A percentile compares a stretch with the other conserved stretches of the same genome.
These are phyloP conservation scores for Phyllopteryx taeniolatus DNA, from an alignment of 2,113 vertebrate species.

Conservation along the genomic window DNA sequence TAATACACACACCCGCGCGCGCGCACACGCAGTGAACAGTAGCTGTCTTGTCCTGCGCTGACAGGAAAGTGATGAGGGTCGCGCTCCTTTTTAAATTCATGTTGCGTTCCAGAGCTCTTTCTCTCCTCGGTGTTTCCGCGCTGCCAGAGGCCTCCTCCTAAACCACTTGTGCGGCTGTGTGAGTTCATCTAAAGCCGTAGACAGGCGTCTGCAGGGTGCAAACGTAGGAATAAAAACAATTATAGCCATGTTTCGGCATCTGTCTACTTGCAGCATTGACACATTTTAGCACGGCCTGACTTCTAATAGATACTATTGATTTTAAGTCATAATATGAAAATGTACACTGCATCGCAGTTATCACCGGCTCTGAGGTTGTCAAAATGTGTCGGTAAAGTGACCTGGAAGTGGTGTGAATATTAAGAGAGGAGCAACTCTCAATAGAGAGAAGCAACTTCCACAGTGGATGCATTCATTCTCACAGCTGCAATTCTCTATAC, in stretches of 20 bases:
- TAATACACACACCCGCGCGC: conserved; percentile 9
- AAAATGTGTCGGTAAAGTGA: conserved; percentile 13
- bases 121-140: conserved; percentile 45
- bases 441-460: conserved; percentile 40
- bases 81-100: conserved; percentile 63
- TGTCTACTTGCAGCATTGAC: conserved; percentile 16
- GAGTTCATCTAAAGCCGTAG: conserved; percentile 43
- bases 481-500: conserved; percentile 68
- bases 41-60: conserved; percentile 63
- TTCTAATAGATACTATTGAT: conserved; percentile 50
- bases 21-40: conserved; percentile 55
- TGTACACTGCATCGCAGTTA: neutral
- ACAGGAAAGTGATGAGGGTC: conserved; percentile 60
- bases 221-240: conserved; percentile 16
- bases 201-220: conserved; percentile 23
- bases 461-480: conserved; percentile 71
- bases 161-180: conserved; percentile 19
- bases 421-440: conserved; percentile 27
- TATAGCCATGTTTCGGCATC: conserved; percentile 28
- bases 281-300: conserved; percentile 23
- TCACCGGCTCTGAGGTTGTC: conserved; percentile 8
- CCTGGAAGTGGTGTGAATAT: conserved; percentile 15
- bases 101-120: conserved; percentile 48
- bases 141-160: conserved; percentile 23
- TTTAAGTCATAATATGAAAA: conserved; percentile 49